Evolutionary conservation across 2,797 vertebrate species (phyloP).

Genomic region (Ctenopoma kingsleyae): DNA sequence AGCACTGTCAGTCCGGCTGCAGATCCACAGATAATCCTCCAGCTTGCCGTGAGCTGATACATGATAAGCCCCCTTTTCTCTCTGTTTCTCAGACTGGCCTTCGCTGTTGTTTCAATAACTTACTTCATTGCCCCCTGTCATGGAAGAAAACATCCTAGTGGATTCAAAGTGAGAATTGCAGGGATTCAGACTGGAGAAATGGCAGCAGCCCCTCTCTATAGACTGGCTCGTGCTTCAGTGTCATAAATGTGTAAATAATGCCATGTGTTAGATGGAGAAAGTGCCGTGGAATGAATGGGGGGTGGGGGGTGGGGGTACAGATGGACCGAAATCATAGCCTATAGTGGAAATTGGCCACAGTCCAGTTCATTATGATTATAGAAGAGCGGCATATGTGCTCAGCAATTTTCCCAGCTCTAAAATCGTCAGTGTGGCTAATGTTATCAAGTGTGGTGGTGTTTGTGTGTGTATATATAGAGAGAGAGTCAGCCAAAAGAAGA

Average conservation of each 20-base stretch:
- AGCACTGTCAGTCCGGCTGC: constrained; percentile 66
- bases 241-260: constrained; percentile 85
- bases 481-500: constrained; percentile 48
- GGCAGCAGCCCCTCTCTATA: constrained; percentile 58
- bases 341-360: constrained; percentile 75
- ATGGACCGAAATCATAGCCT: constrained; percentile 78
- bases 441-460: constrained; percentile 40
- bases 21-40: constrained; percentile 78
- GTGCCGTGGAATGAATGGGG: constrained; percentile 38
- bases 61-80: constrained; percentile 64
- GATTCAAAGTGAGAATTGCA: constrained; percentile 41
- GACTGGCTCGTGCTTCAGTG: constrained; percentile 68
- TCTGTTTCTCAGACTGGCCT: constrained; percentile 56
- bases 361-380: constrained; percentile 77
- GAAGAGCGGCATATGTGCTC: constrained; percentile 74
- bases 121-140: constrained; percentile 32
- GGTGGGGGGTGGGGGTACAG: constrained; percentile 64
- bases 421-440: constrained; percentile 61
- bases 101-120: constrained; percentile 63
- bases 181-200: constrained; percentile 45
- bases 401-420: constrained; percentile 62
- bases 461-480: constrained; percentile 30
- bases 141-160: constrained; percentile 29
- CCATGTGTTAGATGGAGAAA: constrained; percentile 76
- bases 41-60: constrained; percentile 71